A percentile compares a stretch with the other conserved stretches of the same genome.
Conservation (phyloP, 2,797 vertebrate species). For the Carcharodon carcharias region DNA sequence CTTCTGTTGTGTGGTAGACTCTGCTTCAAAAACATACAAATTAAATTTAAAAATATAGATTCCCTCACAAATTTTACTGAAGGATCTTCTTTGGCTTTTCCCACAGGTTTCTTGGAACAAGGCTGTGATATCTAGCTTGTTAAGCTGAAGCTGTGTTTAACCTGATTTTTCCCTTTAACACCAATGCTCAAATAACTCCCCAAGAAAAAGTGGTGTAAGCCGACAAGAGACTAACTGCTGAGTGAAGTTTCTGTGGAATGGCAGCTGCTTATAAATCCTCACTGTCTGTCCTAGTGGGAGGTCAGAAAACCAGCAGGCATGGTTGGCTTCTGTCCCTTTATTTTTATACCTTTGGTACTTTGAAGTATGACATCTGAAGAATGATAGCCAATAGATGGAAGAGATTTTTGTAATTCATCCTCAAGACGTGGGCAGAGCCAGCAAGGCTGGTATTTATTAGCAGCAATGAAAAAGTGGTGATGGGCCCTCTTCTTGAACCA, state of each 20-base stretch:
- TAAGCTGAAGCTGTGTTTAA: background rate
- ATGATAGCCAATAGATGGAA: too few species aligned
- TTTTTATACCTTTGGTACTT: background rate
- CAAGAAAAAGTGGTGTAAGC: too few species aligned
- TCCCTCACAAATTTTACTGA: background rate
- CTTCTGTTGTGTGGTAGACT: too few species aligned
- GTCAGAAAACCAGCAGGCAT: background rate
- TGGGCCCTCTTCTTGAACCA: background rate
- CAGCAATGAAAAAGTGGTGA: background rate
- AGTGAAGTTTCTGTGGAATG: background rate
- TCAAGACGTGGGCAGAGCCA: background rate
- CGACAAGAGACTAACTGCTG: background rate
- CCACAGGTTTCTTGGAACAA: background rate
- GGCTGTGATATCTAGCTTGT: background rate
- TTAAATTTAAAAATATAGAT: too few species aligned
- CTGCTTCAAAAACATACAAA: too few species aligned
- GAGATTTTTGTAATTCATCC: background rate
- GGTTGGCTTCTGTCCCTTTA: background rate
- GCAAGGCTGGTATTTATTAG: background rate
- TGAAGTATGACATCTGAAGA: background rate
- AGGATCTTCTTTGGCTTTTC: background rate
- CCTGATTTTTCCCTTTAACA: too few species aligned
- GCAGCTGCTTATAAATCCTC: background rate
- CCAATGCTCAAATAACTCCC: background rate
- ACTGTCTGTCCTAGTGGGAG: background rate